Conservation (phyloP, 2,113 vertebrate genomes). For the Leiothrix lutea region DNA sequence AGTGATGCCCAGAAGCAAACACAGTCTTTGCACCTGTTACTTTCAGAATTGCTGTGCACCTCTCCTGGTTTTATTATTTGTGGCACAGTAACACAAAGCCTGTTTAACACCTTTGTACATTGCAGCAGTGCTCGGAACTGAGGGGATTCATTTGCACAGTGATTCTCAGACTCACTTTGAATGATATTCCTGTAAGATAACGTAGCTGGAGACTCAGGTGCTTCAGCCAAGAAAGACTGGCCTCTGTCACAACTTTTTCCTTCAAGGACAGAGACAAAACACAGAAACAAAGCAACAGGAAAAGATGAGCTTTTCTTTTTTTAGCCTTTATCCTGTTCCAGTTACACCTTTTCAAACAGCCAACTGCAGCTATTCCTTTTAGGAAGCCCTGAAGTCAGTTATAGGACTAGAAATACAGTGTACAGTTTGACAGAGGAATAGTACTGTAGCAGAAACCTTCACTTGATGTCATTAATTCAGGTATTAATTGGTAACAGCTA, state of each 20-base stretch:
- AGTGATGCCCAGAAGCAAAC: background rate
- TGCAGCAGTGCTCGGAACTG: background rate
- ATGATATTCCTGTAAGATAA: conserved; percentile 82
- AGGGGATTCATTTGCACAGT: background rate
- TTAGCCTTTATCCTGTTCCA: background rate
- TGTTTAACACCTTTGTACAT: background rate
- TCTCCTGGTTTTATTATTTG: background rate
- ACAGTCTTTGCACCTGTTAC: background rate
- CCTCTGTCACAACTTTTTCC: conserved; percentile 91
- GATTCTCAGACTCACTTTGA: conserved; percentile 80
- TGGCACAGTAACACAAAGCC: background rate
- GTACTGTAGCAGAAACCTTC: background rate
- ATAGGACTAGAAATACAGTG: background rate
- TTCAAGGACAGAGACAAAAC: conserved; percentile 21
- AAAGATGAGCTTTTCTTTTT: background rate
- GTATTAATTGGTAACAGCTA: background rate
- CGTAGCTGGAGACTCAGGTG: conserved; percentile 85
- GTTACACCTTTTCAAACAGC: background rate
- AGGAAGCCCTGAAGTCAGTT: background rate
- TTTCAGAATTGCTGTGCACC: background rate
- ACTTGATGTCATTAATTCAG: background rate
- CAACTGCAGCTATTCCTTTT: background rate
- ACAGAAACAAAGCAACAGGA: background rate
- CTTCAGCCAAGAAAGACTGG: conserved; percentile 83
- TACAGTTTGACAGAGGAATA: background rate